A percentile compares a stretch with the other conserved stretches of the same genome.
These are phyloP conservation scores for Danio kyathit DNA, from an alignment of 2,797 vertebrate species.

Conservation along the genomic window DNA sequence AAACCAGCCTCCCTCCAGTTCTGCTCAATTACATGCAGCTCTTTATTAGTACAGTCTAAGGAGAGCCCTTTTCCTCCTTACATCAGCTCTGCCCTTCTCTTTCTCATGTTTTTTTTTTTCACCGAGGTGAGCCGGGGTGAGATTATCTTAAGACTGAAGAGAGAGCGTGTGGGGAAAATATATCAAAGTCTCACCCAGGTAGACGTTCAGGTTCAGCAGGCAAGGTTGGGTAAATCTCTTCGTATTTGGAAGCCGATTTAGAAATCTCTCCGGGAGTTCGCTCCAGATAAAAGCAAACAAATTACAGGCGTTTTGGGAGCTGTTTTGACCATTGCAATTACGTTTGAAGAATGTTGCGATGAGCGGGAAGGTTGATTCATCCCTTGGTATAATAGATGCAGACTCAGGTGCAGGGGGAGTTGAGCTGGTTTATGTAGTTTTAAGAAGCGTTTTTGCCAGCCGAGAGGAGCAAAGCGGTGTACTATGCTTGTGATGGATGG, in stretches of 20 bases:
- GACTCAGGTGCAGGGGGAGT: slow-evolving; percentile 64
- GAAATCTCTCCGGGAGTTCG: slow-evolving; percentile 15
- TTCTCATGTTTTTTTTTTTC: slow-evolving; percentile 62
- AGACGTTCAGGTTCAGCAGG: slow-evolving; percentile 43
- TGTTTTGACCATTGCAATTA: slow-evolving; percentile 36
- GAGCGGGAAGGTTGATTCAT: neutral
- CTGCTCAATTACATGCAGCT: slow-evolving; percentile 71
- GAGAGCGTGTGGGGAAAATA: slow-evolving; percentile 60
- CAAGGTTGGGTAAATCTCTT: slow-evolving; percentile 9
- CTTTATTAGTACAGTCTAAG: slow-evolving; percentile 69
- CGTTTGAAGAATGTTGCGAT: slow-evolving; percentile 22
- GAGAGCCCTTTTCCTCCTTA: slow-evolving; percentile 61
- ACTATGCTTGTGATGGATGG: slow-evolving; percentile 75
- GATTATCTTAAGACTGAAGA: slow-evolving; percentile 64
- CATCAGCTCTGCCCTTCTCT: slow-evolving; percentile 71
- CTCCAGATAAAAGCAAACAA: slow-evolving; percentile 49
- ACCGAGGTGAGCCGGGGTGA: slow-evolving; percentile 56
- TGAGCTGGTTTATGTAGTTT: slow-evolving; percentile 66
- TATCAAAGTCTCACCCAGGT: slow-evolving; percentile 62
- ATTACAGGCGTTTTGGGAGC: slow-evolving; percentile 30
- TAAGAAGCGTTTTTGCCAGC: slow-evolving; percentile 62
- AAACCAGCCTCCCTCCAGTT: slow-evolving; percentile 67
- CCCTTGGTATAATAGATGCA: slow-evolving; percentile 58
- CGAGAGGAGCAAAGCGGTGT: slow-evolving; percentile 62
- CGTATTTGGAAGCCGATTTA: slow-evolving; percentile 28